Conservation (phyloP, 1,140 invertebrate genomes). For the Drosophila setifemur region DNA sequence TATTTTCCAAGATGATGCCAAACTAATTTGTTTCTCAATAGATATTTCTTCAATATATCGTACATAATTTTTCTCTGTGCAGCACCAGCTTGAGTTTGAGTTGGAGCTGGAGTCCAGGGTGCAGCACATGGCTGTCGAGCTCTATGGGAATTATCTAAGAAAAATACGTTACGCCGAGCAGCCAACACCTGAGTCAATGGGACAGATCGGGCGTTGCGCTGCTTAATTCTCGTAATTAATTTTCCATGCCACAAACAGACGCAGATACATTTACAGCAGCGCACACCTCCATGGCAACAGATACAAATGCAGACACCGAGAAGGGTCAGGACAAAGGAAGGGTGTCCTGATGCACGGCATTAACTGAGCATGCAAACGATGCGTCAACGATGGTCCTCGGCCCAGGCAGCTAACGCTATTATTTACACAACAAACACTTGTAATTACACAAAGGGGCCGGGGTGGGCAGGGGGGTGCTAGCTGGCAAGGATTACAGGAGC, state of each 20-base stretch:
- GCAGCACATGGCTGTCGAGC: conserved; percentile 35
- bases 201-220: conserved; percentile 20
- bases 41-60: too few species aligned
- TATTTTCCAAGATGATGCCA: too few species aligned
- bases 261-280: not conserved
- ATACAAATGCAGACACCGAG: not conserved
- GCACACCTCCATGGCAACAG: not conserved
- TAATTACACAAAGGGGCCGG: conserved; percentile 51
- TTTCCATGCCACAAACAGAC: conserved; percentile 50
- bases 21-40: too few species aligned
- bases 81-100: not conserved
- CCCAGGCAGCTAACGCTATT: conserved; percentile 53
- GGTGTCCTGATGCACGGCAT: conserved; percentile 47
- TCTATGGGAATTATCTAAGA: conserved; percentile 49
- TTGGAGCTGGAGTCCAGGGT: conserved; percentile 30
- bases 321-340: conserved; percentile 31
- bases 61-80: not conserved
- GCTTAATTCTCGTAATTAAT: conserved; percentile 59
- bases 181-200: conserved; percentile 48
- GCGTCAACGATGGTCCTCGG: conserved; percentile 47
- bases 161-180: conserved; percentile 46
- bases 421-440: conserved; percentile 72
- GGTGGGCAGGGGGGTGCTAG: not conserved
- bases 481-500: not conserved
- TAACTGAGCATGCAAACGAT: conserved; percentile 64